phyloP scores from a whole-genome alignment of 2,113 vertebrate genomes.

The Calyptommatus sinebrachiatus region DNA sequence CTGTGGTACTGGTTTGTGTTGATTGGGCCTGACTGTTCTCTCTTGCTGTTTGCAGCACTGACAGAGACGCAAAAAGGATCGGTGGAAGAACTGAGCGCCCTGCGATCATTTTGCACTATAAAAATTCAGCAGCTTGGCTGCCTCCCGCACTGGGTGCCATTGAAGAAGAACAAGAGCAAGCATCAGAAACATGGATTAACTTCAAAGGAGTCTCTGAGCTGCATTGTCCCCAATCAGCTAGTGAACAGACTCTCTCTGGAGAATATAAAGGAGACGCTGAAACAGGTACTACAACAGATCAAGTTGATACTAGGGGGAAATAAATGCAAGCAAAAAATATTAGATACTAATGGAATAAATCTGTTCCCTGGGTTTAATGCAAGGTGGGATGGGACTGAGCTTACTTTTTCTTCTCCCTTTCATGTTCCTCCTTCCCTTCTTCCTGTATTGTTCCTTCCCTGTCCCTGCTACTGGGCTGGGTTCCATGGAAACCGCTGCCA shows the following conservation, averaged over 20 bases:
- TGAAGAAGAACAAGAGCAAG: neutral
- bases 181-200: neutral
- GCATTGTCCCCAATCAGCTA: conserved; percentile 55
- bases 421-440: no score
- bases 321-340: neutral
- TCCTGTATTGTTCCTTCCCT: no score
- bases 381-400: no score
- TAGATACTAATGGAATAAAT: neutral
- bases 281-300: conserved; percentile 54
- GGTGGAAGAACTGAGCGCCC: conserved; percentile 27
- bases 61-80: neutral
- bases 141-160: neutral
- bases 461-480: no score
- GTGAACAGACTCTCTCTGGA: conserved; percentile 59
- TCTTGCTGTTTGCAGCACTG: conserved; percentile 1
- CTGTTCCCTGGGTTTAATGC: no score
- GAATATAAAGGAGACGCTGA: conserved; percentile 55
- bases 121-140: conserved; percentile 44
- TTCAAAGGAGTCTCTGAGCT: neutral
- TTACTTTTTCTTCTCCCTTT: no score
- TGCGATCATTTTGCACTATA: conserved; percentile 48
- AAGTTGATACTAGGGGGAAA: accelerated
- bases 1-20: neutral
- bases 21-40: neutral
- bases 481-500: no score